Evolutionary conservation across 2,888 invertebrate species (phyloP), one percentile per base, ranked within the genome.

Genomic region (Apocheima hispidaria): DNA sequence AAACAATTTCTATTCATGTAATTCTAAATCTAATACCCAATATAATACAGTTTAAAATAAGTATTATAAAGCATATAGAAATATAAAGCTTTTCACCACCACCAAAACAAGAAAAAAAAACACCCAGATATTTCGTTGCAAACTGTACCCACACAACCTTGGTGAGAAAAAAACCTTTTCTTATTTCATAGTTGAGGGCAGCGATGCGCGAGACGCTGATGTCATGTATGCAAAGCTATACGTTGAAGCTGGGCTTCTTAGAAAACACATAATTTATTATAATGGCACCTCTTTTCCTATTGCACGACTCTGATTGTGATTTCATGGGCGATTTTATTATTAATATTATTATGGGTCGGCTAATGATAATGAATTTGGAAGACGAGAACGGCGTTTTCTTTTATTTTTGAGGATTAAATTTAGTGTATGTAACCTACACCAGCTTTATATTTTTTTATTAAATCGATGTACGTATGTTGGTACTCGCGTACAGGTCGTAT

Each of bases 201-300:
- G 66, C 78, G 79, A 78, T 75, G 84, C 80, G 79, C 78, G 78
- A 77, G 74, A 72, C 71, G 77, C 79, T 83, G 81, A 82, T 81
- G 84, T 83, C 83, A 84, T 84, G 73, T 72, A 73, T 74, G 72
- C 77, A 65, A 73, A 61, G 44, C 43, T 26, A 68, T 64, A 65
- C 71, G 70, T 72, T 68, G 73, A 73, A 73, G 69, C 66, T 73
- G 68, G 56, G 59, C 64, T 76, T 78, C 75, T 69, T 40, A 72
- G 74, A 77, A 78, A 71, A 69, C 66, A 67, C 55, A 54, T 16
- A 26, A 38, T 46, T 28, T 55, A 50, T 54, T 60, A 49, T 55
- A 61, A 56, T 52, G 55, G 38, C 48, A 20, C 35, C 40, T 61
- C 46, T 61, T 61, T 52, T 56, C 50, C 28, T 60, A 60, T 60